Evolutionary conservation across 2,888 invertebrate genomes (phyloP), one percentile per base, ranked within the genome.

Genomic region (Latheticus oryzae): DNA sequence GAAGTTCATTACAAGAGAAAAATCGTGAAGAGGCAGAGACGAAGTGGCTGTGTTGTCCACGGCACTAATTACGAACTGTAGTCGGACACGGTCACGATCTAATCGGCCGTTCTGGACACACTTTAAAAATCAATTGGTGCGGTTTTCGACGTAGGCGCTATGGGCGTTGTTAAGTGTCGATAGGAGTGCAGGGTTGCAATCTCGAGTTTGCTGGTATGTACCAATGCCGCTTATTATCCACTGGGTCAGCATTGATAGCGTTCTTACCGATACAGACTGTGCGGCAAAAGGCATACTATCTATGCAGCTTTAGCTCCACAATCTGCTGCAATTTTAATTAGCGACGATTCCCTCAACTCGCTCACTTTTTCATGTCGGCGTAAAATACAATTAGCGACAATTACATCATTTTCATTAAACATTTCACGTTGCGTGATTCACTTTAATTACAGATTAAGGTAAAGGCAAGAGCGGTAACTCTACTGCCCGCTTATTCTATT

Each of bases 111-210:
- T 48, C 48, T 35, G 35, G 26, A 24, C 52, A 51, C 45, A 57
- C 57, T 57, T 45, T 57, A 32, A 57, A 57, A 57, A 57, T 57
- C 57, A 57, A 57, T 57, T 51, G 57, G 50, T 57, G 55, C 55
- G 40, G 55, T 47, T 50, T 54, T 51, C 33, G 57, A 57, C 42
- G 57, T 57, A 57, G 57, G 51, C 57, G 51, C 57, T 57, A 53
- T 43, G 52, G 52, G 32, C 42, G 52, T 38, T 43, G 52, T 51
- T 40, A 51, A 51, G 51, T 51, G 51, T 51, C 51, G 51, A 51
- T 51, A 51, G 51, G 51, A 51, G 51, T 51, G 51, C 51, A 51
- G 38, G 51, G 40, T 40, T 51, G 51, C 28, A 51, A 51, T 38
- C 37, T 45, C 19, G 45, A 45, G 45, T 45, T 45, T 30, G 30